Conservation (phyloP, 23 tunicate species). For the Aplidium turbinatum region DNA sequence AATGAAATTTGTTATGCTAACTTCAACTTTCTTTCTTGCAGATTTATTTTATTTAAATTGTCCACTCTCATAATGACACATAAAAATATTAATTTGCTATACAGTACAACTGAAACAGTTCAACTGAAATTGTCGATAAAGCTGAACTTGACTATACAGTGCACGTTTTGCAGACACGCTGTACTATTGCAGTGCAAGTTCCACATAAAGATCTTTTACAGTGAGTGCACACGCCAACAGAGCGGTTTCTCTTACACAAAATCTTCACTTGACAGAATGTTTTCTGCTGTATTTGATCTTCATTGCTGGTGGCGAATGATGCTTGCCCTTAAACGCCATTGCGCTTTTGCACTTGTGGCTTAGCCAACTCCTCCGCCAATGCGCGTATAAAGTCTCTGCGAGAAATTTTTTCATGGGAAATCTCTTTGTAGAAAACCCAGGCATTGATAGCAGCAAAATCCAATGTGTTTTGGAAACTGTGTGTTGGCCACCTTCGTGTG, state of each 20-base stretch:
- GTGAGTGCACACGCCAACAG: conserved; percentile 14
- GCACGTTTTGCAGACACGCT: conserved; percentile 29
- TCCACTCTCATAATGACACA: too few relatives aligned
- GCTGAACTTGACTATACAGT: too few relatives aligned
- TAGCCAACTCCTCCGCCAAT: conserved; percentile 25
- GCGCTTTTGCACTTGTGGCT: conserved; percentile 18
- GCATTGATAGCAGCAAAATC: conserved; percentile 6
- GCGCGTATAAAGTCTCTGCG: conserved; percentile 14
- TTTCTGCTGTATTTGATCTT: conserved; percentile 9
- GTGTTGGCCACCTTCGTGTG: too few relatives aligned
- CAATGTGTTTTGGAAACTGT: too few relatives aligned
- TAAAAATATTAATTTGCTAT: too few relatives aligned
- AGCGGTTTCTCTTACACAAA: conserved; percentile 29
- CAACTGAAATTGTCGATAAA: too few relatives aligned
- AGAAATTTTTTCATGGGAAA: conserved; percentile 27
- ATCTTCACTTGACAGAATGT: conserved; percentile 32
- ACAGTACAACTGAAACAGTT: too few relatives aligned
- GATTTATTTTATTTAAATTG: too few relatives aligned
- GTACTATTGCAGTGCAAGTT: conserved; percentile 14
- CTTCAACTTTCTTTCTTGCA: too few relatives aligned
- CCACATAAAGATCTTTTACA: conserved; percentile 32
- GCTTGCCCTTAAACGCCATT: conserved; percentile 5
- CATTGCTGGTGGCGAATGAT: conserved; percentile 11
- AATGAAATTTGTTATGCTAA: too few relatives aligned
- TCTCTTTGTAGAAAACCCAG: conserved; percentile 16